phyloP scores from a whole-genome alignment of 2,888 invertebrate species.

The Apoderus coryli region DNA sequence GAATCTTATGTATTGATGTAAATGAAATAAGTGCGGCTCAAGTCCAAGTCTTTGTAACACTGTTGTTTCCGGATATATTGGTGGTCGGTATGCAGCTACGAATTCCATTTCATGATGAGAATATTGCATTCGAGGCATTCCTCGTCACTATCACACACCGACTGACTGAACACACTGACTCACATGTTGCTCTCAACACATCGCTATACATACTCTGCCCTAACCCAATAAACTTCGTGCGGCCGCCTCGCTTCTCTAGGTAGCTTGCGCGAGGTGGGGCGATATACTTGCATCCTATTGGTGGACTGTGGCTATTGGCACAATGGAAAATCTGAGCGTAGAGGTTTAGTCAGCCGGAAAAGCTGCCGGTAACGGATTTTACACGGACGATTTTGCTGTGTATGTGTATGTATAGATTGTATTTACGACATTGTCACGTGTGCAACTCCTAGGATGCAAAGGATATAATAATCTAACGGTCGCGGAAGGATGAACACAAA shows the following conservation, averaged over 20 bases:
- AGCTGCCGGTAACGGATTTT: too few relatives aligned
- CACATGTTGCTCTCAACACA: constrained; percentile 17
- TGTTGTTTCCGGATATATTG: constrained; percentile 14
- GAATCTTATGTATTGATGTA: constrained; percentile 36
- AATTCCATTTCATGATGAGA: constrained; percentile 27
- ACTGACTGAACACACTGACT: constrained; percentile 19
- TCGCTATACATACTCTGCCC: constrained; percentile 14
- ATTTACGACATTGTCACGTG: too few relatives aligned
- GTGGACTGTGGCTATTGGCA: constrained; percentile 20
- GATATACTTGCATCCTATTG: constrained; percentile 16
- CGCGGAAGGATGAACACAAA: too few relatives aligned
- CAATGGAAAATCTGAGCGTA: too few relatives aligned
- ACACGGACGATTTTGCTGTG: too few relatives aligned
- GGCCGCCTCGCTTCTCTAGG: constrained; percentile 25
- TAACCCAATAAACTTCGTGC: constrained; percentile 24
- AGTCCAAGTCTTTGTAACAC: constrained; percentile 27
- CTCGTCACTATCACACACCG: constrained; percentile 23
- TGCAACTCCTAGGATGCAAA: too few relatives aligned
- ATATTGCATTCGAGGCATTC: constrained; percentile 31
- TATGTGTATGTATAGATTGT: too few relatives aligned
- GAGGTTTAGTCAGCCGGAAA: too few relatives aligned
- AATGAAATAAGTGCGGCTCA: constrained; percentile 25
- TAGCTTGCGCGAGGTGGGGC: constrained; percentile 29
- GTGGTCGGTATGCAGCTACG: constrained; percentile 15
- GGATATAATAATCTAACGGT: too few relatives aligned